Evolutionary conservation across 2,113 vertebrate genomes (phyloP).

Genomic region (Phaethon lepturus): DNA sequence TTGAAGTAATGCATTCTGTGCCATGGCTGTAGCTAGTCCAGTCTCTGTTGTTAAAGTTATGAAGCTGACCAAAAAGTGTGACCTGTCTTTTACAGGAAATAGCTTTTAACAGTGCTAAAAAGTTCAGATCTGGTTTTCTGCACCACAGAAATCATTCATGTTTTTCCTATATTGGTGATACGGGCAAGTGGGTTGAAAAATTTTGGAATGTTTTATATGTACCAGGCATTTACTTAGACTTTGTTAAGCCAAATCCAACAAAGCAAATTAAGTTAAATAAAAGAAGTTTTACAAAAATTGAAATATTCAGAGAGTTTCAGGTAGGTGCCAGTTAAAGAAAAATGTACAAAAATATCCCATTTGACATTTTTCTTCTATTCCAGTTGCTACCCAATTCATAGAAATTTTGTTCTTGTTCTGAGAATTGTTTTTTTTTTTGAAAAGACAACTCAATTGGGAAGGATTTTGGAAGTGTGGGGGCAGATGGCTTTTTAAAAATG

Average conservation of each 20-base stretch:
- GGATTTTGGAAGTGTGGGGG: not conserved
- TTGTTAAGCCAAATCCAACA: not conserved
- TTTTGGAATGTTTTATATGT: not conserved
- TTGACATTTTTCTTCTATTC: not conserved
- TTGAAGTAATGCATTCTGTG: not conserved
- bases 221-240: not conserved
- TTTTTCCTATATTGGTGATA: not conserved
- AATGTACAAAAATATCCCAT: not conserved
- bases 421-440: not conserved
- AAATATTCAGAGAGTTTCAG: not conserved
- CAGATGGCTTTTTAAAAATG: not conserved
- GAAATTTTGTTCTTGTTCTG: not conserved
- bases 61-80: not conserved
- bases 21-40: not conserved
- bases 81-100: not conserved
- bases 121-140: not conserved
- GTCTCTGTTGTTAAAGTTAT: not conserved
- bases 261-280: not conserved
- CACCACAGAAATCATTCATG: not conserved
- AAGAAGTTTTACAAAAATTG: not conserved
- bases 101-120: not conserved
- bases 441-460: not conserved
- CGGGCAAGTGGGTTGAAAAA: not conserved
- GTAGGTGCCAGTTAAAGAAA: not conserved
- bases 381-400: not conserved